Percentiles rank a stretch among this genome's conserved stretches.
Conservation (phyloP, 2,888 invertebrate genomes). For the Laothoe populi region DNA sequence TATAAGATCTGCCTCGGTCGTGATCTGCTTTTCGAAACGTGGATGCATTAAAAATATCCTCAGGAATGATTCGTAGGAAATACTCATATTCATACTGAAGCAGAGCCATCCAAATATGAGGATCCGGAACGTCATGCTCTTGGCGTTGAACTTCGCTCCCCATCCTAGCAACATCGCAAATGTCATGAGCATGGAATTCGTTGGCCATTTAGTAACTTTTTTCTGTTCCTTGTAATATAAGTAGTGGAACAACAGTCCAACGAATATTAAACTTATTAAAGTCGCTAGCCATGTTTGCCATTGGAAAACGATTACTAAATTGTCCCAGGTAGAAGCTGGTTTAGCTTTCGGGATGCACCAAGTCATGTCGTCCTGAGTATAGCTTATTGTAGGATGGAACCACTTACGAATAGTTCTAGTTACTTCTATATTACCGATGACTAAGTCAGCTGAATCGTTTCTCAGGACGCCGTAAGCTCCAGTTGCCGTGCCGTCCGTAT, state of each 20-base stretch:
- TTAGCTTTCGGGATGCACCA: constrained; percentile 76
- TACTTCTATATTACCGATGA: constrained; percentile 79
- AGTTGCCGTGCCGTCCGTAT: constrained; percentile 65
- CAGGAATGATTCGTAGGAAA: constrained; percentile 80
- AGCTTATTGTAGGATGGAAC: constrained; percentile 77
- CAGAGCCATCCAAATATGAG: constrained; percentile 76
- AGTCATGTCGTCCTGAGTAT: constrained; percentile 80
- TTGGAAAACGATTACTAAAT: constrained; percentile 77
- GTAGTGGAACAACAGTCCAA: constrained; percentile 71
- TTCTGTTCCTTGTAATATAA: constrained; percentile 67
- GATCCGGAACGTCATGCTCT: constrained; percentile 70
- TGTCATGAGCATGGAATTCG: constrained; percentile 74
- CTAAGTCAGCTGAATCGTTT: constrained; percentile 66
- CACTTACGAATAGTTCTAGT: constrained; percentile 71
- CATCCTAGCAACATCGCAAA: constrained; percentile 78
- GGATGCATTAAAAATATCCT: constrained; percentile 82
- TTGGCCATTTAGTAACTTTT: constrained; percentile 73
- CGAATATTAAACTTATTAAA: constrained; percentile 60
- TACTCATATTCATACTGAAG: constrained; percentile 79
- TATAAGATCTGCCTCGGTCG: constrained; percentile 73
- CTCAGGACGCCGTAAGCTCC: constrained; percentile 66
- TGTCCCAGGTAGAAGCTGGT: constrained; percentile 75
- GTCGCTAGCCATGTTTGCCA: constrained; percentile 77
- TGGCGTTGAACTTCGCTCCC: constrained; percentile 72
- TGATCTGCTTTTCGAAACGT: constrained; percentile 80